A percentile compares a stretch with the other conserved stretches of the same genome.
These are phyloP conservation scores for Lithobates pipiens DNA, from an alignment of 2,797 vertebrate species.

Conservation along the genomic window DNA sequence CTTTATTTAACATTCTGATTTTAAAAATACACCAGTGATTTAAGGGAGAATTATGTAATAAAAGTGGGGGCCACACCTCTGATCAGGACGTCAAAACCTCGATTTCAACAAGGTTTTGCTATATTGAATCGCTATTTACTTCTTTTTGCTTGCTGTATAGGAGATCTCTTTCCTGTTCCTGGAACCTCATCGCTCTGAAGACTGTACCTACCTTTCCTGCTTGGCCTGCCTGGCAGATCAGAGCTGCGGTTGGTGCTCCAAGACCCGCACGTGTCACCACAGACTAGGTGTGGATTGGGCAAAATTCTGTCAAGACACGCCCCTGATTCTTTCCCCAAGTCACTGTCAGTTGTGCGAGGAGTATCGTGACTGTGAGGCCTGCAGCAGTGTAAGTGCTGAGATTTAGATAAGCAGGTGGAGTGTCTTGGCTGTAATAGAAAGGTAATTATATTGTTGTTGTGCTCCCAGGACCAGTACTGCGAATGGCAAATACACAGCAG, in stretches of 20 bases:
- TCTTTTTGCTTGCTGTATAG: conserved; percentile 65
- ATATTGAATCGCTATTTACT: too few species aligned
- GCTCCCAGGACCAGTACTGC: conserved; percentile 84
- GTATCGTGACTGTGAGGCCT: conserved; percentile 89
- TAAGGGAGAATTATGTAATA: too few species aligned
- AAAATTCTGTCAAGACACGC: conserved; percentile 71
- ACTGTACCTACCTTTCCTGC: conserved; percentile 86
- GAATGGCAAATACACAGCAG: conserved; percentile 91
- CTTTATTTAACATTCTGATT: too few species aligned
- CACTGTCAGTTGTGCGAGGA: conserved; percentile 89
- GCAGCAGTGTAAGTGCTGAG: conserved; percentile 79
- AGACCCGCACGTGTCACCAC: conserved; percentile 80
- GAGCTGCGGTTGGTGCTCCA: conserved; percentile 91
- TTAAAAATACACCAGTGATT: too few species aligned
- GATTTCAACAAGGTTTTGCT: too few species aligned
- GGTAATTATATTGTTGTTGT: neutral
- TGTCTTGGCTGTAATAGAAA: neutral
- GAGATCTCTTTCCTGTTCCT: conserved; percentile 93
- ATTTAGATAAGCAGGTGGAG: neutral
- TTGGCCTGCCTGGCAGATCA: conserved; percentile 89
- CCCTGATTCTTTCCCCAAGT: conserved; percentile 83
- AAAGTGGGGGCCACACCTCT: too few species aligned
- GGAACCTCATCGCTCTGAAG: conserved; percentile 87
- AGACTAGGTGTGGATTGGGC: conserved; percentile 72
- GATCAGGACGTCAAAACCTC: too few species aligned